These are phyloP conservation scores for Scaptomyza reducta DNA, from an alignment of 2,888 invertebrate species.

Conservation along the genomic window DNA sequence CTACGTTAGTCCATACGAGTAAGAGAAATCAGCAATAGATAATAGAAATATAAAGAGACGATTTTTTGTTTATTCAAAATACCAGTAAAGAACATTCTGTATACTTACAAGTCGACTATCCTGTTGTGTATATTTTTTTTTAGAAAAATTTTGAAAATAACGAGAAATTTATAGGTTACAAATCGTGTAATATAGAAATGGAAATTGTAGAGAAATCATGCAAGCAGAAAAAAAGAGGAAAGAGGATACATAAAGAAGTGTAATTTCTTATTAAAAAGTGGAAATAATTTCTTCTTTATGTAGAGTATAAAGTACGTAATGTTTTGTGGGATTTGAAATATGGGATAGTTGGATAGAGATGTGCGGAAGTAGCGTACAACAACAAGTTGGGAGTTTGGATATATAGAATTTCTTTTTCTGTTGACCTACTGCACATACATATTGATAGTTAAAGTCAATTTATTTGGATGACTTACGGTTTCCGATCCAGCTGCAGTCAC, in stretches of 20 bases:
- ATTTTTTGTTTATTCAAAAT: constrained; percentile 40
- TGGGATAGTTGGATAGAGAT: constrained; percentile 22
- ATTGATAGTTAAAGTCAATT: constrained; percentile 15
- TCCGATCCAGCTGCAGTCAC: constrained; percentile 97
- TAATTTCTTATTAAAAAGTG: neutral
- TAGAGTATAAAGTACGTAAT: neutral
- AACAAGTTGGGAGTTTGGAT: constrained; percentile 5
- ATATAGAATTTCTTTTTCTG: neutral
- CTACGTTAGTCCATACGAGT: constrained; percentile 39
- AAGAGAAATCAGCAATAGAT: constrained; percentile 38
- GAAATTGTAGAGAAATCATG: constrained; percentile 33
- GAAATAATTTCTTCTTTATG: too few species aligned
- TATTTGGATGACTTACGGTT: constrained; percentile 89
- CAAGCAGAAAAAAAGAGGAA: constrained; percentile 2
- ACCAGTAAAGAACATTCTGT: constrained; percentile 57
- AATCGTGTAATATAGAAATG: constrained; percentile 65
- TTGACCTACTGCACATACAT: constrained; percentile 29
- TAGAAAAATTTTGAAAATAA: constrained; percentile 66
- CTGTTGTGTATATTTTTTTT: constrained; percentile 64
- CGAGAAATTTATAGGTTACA: constrained; percentile 72
- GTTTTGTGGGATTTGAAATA: constrained; percentile 3
- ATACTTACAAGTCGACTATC: constrained; percentile 82
- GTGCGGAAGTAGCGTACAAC: constrained; percentile 27
- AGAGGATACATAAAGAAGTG: neutral
- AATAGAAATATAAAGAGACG: constrained; percentile 52